Conservation (phyloP, 2,797 vertebrate species). For the Coranthus polyacanthus region DNA sequence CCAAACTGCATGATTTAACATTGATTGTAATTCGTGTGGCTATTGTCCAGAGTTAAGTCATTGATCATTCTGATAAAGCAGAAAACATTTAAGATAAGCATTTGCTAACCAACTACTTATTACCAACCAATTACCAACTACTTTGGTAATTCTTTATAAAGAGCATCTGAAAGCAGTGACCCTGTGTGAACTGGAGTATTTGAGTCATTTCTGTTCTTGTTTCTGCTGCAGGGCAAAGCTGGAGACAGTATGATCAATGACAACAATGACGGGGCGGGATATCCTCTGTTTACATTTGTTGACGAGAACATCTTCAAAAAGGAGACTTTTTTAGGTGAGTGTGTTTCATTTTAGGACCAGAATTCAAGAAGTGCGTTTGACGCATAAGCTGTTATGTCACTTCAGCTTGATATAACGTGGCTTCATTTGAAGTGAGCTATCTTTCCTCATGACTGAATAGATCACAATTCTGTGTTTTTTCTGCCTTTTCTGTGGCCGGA, state of each 20-base stretch:
- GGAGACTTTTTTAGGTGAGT: conserved; percentile 86
- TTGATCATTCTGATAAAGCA: too few relatives aligned
- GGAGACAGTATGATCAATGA: conserved; percentile 67
- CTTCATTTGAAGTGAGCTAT: background rate
- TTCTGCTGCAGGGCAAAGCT: conserved; percentile 79
- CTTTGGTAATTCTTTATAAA: too few relatives aligned
- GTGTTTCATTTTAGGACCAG: background rate
- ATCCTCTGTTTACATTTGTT: conserved; percentile 85
- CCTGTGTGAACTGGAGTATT: background rate
- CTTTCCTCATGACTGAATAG: background rate
- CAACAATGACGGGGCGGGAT: conserved; percentile 73
- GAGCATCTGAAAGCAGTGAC: background rate
- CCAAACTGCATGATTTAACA: too few relatives aligned
- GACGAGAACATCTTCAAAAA: conserved; percentile 88
- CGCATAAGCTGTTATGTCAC: background rate
- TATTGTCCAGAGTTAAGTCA: too few relatives aligned
- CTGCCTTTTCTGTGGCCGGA: background rate
- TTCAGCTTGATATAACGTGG: too few relatives aligned
- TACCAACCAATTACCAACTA: too few relatives aligned
- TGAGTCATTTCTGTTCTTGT: conserved; percentile 7
- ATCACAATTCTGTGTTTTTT: too few relatives aligned
- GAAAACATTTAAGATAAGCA: too few relatives aligned
- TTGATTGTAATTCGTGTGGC: too few relatives aligned
- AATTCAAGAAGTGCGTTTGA: too few relatives aligned
- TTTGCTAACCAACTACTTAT: too few relatives aligned